Evolutionary conservation across 2,797 vertebrate species (phyloP).

Genomic region (Chaetodon trifasciatus): DNA sequence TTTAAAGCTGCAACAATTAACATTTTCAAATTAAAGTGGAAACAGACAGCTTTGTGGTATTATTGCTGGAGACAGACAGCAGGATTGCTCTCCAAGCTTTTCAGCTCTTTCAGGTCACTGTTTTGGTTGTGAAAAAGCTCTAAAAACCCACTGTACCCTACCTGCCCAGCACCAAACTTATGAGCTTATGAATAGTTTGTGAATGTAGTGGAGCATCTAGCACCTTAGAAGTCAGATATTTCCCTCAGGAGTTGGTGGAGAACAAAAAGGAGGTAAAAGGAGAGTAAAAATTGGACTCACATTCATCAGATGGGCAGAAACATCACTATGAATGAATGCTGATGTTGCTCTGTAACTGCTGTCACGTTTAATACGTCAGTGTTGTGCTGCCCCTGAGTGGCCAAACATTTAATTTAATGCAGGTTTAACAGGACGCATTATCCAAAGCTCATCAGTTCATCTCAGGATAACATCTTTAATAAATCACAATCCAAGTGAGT

Average conservation of each 20-base stretch:
- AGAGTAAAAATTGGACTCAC: not conserved
- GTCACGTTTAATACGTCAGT: not conserved
- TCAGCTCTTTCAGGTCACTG: no score
- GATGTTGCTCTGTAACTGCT: not conserved
- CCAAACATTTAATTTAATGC: not conserved
- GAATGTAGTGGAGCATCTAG: no score
- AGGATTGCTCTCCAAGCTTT: not conserved
- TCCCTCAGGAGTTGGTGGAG: not conserved
- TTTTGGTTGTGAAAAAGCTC: not conserved
- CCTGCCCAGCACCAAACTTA: not conserved
- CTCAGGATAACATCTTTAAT: not conserved
- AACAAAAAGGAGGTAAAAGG: not conserved
- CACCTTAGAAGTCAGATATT: not conserved
- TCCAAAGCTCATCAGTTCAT: not conserved
- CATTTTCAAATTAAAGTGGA: not conserved
- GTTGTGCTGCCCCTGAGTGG: not conserved
- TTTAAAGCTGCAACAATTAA: slow-evolving; percentile 4
- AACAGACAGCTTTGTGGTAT: no score
- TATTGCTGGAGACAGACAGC: no score
- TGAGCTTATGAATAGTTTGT: no score
- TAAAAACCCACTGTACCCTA: not conserved
- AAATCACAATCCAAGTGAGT: not conserved
- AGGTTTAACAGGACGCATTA: not conserved
- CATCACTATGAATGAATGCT: not conserved
- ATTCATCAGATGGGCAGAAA: not conserved